Conservation (phyloP, 2,113 vertebrate genomes). For the Pseudorasbora parva region DNA sequence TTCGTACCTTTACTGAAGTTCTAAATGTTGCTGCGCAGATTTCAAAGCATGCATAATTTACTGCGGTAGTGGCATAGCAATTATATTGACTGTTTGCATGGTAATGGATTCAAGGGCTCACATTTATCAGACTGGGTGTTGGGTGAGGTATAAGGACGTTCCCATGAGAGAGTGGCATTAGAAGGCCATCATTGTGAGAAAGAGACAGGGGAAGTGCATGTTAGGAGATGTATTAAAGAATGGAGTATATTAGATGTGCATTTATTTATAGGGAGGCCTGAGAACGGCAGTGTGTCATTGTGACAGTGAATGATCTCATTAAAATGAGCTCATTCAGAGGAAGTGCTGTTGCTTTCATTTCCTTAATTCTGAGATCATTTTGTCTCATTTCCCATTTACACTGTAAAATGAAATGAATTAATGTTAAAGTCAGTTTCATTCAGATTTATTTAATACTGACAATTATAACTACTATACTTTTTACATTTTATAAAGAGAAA, state of each 20-base stretch:
- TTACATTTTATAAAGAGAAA: neutral
- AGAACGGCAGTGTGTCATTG: conserved; percentile 7
- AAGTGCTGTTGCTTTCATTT: conserved; percentile 34
- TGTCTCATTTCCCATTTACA: neutral
- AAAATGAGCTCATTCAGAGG: conserved; percentile 3
- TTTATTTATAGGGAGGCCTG: conserved; percentile 33
- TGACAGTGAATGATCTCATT: conserved; percentile 40
- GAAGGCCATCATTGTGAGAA: neutral
- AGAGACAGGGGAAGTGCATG: neutral
- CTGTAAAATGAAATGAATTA: neutral
- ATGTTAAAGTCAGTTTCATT: neutral
- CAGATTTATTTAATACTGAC: neutral
- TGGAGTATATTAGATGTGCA: conserved; percentile 10
- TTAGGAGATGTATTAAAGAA: neutral
- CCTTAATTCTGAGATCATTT: conserved; percentile 8
- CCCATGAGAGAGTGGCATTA: conserved; percentile 12
- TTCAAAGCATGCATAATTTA: conserved; percentile 7
- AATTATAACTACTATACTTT: neutral
- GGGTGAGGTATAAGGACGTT: conserved; percentile 8
- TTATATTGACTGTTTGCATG: neutral
- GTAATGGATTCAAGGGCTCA: conserved; percentile 27
- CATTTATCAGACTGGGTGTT: conserved; percentile 7
- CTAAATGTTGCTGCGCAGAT: neutral
- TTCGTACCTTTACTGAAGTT: neutral
- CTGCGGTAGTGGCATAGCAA: neutral